Evolutionary conservation across 2,113 vertebrate species (phyloP).

Genomic region (Orycteropus afer): DNA sequence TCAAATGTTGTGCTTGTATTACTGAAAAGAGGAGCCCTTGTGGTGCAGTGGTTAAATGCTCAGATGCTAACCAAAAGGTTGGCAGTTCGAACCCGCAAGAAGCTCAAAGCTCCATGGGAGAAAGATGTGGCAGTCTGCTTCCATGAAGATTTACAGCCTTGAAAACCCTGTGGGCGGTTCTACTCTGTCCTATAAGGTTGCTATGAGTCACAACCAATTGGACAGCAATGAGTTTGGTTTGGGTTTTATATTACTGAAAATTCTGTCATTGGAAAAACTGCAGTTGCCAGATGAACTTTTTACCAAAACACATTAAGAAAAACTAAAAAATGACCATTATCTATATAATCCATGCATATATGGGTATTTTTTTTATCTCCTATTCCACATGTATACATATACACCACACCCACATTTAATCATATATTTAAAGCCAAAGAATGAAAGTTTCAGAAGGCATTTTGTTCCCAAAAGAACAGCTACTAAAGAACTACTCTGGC

Average conservation of each 20-base stretch:
- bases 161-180: too few species aligned
- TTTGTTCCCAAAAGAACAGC: slow-evolving; percentile 4
- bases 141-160: too few species aligned
- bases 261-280: not conserved
- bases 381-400: not conserved
- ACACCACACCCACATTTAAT: not conserved
- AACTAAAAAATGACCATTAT: not conserved
- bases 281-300: not conserved
- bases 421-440: not conserved
- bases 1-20: not conserved
- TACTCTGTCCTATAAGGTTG: not conserved
- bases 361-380: too few species aligned
- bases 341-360: not conserved
- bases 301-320: not conserved
- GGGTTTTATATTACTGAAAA: not conserved
- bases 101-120: too few species aligned
- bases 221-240: not conserved
- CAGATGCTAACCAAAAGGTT: too few species aligned
- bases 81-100: too few species aligned
- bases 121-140: too few species aligned
- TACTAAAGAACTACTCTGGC: not conserved
- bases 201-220: not conserved
- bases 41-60: too few species aligned
- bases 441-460: not conserved
- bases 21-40: not conserved